phyloP scores from a whole-genome alignment of 2,888 invertebrate species.

The Ephialtes manifestator region DNA sequence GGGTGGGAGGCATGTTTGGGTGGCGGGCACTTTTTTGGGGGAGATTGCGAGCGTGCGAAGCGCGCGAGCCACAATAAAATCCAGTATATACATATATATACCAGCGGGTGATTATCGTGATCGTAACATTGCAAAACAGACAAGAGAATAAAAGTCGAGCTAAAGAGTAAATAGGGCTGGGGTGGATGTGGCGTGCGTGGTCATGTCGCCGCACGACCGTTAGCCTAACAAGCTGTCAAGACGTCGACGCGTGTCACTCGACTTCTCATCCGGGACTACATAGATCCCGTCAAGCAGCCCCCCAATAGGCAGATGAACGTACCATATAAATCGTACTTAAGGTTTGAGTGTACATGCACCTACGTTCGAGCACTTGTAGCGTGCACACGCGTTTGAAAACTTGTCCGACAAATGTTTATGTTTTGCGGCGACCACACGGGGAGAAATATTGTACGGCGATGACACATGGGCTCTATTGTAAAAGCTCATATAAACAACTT shows the following conservation, averaged over 20 bases:
- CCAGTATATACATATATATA: no score
- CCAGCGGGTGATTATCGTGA: background rate
- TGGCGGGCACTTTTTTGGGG: no score
- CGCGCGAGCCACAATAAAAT: no score
- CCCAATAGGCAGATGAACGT: constrained; percentile 59
- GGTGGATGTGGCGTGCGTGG: constrained; percentile 33
- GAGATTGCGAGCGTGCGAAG: no score
- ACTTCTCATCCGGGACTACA: constrained; percentile 78
- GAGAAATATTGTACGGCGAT: no score
- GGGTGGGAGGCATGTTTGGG: no score
- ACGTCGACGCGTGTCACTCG: constrained; percentile 85
- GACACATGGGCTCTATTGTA: no score
- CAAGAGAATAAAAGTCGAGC: constrained; percentile 54
- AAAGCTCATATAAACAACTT: no score
- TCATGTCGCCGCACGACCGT: constrained; percentile 61
- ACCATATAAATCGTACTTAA: constrained; percentile 48
- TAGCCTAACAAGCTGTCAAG: constrained; percentile 85
- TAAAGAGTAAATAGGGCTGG: constrained; percentile 66
- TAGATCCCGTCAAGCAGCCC: constrained; percentile 67
- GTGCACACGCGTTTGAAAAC: background rate
- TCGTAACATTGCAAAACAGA: background rate
- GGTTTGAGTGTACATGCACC: background rate
- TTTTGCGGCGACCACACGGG: background rate
- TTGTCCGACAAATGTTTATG: background rate
- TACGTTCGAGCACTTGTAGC: background rate